A percentile compares a stretch with the other conserved stretches of the same genome.
Evolutionary conservation across 2,888 invertebrate genomes (phyloP).

Genomic region (Therioaphis trifolii): DNA sequence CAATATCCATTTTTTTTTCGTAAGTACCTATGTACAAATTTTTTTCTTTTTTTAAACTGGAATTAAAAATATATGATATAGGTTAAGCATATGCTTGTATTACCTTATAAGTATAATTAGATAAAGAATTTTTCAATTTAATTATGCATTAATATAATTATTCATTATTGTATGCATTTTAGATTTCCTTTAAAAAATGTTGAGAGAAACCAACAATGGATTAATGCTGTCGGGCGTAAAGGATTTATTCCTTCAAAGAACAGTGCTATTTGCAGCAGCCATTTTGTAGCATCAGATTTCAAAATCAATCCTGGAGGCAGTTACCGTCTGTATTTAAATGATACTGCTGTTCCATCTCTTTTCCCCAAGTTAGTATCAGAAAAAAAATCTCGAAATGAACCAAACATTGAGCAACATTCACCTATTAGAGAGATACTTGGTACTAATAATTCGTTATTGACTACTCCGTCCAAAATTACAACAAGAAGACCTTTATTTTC

Average conservation of each 20-base stretch:
- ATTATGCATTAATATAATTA: background rate
- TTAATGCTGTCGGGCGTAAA: background rate
- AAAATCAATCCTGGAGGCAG: background rate
- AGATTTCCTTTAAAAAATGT: conserved; percentile 1
- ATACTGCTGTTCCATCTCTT: conserved; percentile 4
- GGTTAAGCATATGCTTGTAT: no score
- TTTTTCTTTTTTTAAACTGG: no score
- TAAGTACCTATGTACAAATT: no score
- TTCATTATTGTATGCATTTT: background rate
- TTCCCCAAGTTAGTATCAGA: background rate
- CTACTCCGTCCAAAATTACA: background rate
- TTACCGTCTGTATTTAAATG: conserved; percentile 11
- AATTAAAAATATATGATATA: no score
- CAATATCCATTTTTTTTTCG: no score
- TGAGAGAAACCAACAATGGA: background rate
- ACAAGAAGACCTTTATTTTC: background rate
- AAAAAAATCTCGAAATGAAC: background rate
- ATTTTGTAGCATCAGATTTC: background rate
- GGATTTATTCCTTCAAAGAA: background rate
- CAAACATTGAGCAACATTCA: background rate
- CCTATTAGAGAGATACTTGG: background rate
- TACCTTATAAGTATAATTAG: no score
- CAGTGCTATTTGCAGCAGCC: background rate
- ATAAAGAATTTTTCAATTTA: no score
- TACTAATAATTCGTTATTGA: background rate